phyloP scores from a whole-genome alignment of 2,888 invertebrate genomes.

The Ceriagrion tenellum region DNA sequence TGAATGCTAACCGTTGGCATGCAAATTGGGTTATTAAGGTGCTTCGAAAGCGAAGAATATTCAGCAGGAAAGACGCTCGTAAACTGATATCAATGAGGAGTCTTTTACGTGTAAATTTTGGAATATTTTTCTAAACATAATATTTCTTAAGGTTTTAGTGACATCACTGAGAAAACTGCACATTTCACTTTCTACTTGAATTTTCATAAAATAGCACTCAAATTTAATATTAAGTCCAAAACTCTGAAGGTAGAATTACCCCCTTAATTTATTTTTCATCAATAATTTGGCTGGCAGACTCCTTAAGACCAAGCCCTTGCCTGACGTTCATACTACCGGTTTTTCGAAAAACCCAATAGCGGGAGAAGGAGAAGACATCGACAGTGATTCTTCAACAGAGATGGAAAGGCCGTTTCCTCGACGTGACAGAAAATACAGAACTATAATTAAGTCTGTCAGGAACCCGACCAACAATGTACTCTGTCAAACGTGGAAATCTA shows the following conservation, averaged over 20 bases:
- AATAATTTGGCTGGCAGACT: background rate
- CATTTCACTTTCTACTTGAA: background rate
- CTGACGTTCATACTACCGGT: background rate
- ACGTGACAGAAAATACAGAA: background rate
- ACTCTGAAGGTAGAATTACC: background rate
- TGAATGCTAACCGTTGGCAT: background rate
- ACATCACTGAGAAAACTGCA: background rate
- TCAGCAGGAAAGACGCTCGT: background rate
- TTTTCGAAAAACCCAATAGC: too few species aligned
- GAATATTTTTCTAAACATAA: background rate
- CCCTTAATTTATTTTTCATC: background rate
- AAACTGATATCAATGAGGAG: background rate
- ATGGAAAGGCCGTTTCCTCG: background rate
- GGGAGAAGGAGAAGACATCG: background rate
- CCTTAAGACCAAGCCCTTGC: background rate
- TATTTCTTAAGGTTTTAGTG: background rate
- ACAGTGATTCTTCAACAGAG: background rate
- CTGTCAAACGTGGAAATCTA: slow-evolving; percentile 6
- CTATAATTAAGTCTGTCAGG: background rate
- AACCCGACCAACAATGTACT: background rate
- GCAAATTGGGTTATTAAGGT: background rate
- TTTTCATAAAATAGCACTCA: background rate
- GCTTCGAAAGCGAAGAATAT: background rate
- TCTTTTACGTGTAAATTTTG: background rate
- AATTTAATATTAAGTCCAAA: background rate